Evolutionary conservation across 2,797 vertebrate species (phyloP).

Genomic region (Catamblyrhynchus diadema): DNA sequence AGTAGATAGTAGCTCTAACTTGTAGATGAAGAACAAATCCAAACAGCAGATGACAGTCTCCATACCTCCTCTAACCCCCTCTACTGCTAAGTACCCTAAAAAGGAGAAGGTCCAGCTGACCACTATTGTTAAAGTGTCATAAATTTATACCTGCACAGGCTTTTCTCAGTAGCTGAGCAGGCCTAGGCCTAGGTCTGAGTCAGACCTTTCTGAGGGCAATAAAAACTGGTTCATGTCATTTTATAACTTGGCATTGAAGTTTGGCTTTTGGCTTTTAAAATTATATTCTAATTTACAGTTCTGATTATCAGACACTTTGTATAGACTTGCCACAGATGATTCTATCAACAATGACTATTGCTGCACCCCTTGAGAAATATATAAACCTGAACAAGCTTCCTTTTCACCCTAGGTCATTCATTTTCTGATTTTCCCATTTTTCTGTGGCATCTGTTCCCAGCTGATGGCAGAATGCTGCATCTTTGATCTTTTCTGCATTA

Average conservation of each 20-base stretch:
- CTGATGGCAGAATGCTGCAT: not conserved
- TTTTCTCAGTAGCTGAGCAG: not conserved
- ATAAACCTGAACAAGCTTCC: not conserved
- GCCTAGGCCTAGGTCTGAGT: not conserved
- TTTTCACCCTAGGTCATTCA: not conserved
- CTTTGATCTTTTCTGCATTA: not conserved
- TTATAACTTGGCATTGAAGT: not conserved
- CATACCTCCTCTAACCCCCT: not conserved
- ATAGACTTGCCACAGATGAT: not conserved
- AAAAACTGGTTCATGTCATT: not conserved
- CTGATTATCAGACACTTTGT: not conserved
- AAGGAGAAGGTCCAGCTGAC: not conserved
- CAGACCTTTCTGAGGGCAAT: not conserved
- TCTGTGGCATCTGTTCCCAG: rapidly evolving
- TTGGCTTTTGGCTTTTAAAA: not conserved
- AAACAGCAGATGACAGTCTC: not conserved
- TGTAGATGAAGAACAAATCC: not conserved
- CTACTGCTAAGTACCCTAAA: not conserved
- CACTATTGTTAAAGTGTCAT: not conserved
- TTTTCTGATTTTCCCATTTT: not conserved
- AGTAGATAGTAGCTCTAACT: not conserved
- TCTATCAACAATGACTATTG: not conserved
- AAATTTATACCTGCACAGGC: not conserved
- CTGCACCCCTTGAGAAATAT: not conserved
- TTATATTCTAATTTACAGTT: not conserved